A percentile compares a stretch with the other conserved stretches of the same genome.
Conservation (phyloP, 2,888 invertebrate species). For the Gymnosoma rotundatum region DNA sequence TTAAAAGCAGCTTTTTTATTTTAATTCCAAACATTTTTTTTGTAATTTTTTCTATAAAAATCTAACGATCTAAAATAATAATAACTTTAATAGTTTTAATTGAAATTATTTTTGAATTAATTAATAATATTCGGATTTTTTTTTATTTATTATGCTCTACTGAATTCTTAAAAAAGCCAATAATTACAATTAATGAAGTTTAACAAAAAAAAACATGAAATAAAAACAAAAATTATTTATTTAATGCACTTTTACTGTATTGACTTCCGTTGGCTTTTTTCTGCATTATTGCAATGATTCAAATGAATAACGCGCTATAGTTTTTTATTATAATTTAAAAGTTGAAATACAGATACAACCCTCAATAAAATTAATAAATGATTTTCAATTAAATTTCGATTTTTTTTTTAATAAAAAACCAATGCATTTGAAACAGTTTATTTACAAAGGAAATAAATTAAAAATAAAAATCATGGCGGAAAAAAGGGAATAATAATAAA, state of each 20-base stretch:
- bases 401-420: slow-evolving; percentile 7
- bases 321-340: neutral
- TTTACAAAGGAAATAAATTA: slow-evolving; percentile 2
- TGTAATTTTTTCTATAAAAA: too few species aligned
- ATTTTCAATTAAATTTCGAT: slow-evolving; percentile 47
- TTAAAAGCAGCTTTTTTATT: too few species aligned
- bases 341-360: neutral
- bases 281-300: neutral
- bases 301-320: neutral
- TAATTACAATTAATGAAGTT: slow-evolving; percentile 46
- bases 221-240: slow-evolving; percentile 41
- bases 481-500: neutral
- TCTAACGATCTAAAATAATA: too few species aligned
- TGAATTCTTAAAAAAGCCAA: slow-evolving; percentile 36
- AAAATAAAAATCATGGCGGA: neutral
- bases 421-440: slow-evolving; percentile 14
- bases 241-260: slow-evolving; percentile 21
- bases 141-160: slow-evolving; percentile 19
- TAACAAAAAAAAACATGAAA: slow-evolving; percentile 11
- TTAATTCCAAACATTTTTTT: too few species aligned
- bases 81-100: too few species aligned
- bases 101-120: neutral
- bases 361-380: slow-evolving; percentile 38
- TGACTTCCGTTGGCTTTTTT: slow-evolving; percentile 30
- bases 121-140: neutral